A percentile compares a stretch with the other conserved stretches of the same genome.
These are phyloP conservation scores for Luffia ferchaultella DNA, from an alignment of 2,888 invertebrate genomes.

Conservation along the genomic window DNA sequence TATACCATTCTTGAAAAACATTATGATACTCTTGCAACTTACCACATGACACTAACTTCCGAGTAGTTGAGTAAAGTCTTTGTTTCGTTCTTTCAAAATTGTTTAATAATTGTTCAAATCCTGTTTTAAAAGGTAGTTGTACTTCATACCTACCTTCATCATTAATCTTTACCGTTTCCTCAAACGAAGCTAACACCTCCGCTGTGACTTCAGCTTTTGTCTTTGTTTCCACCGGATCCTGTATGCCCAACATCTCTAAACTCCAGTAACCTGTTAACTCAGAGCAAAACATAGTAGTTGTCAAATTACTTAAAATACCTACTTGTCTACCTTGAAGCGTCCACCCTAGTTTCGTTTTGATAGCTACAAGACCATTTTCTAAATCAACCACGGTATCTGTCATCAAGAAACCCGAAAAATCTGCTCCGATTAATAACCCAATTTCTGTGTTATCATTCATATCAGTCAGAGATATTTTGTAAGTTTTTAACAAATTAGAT, in stretches of 20 bases:
- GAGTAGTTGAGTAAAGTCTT: neutral
- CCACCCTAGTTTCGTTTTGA: constrained; percentile 3
- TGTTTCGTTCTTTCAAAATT: neutral
- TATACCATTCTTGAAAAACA: too few species aligned
- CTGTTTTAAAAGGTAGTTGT: neutral
- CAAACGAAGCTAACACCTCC: neutral
- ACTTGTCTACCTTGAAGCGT: neutral
- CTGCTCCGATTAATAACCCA: constrained; percentile 2
- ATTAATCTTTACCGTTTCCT: neutral
- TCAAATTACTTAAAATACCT: neutral
- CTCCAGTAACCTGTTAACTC: constrained; percentile 1
- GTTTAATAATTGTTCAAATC: neutral
- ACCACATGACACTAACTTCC: too few species aligned
- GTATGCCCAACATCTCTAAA: constrained; percentile 1
- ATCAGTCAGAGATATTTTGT: too few species aligned
- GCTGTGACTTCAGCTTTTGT: too few species aligned
- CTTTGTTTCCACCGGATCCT: neutral
- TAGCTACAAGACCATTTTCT: neutral
- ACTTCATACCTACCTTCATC: constrained; percentile 1
- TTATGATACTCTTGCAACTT: too few species aligned
- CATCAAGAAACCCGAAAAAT: neutral
- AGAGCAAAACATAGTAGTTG: neutral
- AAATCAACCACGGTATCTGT: neutral
- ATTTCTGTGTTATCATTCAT: neutral
- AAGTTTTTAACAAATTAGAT: too few species aligned